Base-by-base conservation (phyloP, 2,113 vertebrate species). In the Mola mola region DNA sequence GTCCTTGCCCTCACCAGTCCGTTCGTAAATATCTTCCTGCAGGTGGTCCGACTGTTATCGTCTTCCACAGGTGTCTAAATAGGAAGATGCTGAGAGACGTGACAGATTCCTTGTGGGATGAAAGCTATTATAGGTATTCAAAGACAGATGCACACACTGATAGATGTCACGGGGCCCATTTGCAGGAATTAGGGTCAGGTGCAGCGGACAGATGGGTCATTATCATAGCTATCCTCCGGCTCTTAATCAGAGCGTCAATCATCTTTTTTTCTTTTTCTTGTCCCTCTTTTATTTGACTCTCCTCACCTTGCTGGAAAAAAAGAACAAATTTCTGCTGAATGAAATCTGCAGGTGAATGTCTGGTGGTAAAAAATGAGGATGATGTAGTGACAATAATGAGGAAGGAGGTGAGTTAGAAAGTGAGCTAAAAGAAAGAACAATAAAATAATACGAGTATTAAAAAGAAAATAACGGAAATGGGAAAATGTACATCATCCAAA, bases 231-330 rank as follows among this genome's bases (percentile, higher is more conserved):
- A 0, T 26, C 40, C 34, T 44, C 26, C 57, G 8, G 12, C 60
- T 70, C 52, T 79, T 82, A 78, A 84, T 84, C 70, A 66, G 19
- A 13, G 48, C 44, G 5, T 82, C 84, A 80, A 64, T 87, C 84
- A 55, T 62, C 81, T 22, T 25, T 77, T 33, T n/a, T 53, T 24
- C 29, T 31, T 19, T 40, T 64, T 71, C 49, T 79, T 53, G 75
- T 69, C 57, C 65, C 65, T 61, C 47, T 44, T 22, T 67, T 49
- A 70, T 78, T 67, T 48, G n/a, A 51, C 61, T 36, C 33, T 65
- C 49, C 24, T 22, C 51, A 44, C 65, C 36, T 38, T 8, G 12
- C 41, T 52, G 24, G 5, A 15, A 33, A 26, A 24, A 12, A 1
- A 17, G 19, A 28, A 13, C 3, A 9, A n/a, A 55, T 58, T 19